Evolutionary conservation across 2,113 vertebrate species (phyloP).

Genomic region (Probosciger aterrimus): DNA sequence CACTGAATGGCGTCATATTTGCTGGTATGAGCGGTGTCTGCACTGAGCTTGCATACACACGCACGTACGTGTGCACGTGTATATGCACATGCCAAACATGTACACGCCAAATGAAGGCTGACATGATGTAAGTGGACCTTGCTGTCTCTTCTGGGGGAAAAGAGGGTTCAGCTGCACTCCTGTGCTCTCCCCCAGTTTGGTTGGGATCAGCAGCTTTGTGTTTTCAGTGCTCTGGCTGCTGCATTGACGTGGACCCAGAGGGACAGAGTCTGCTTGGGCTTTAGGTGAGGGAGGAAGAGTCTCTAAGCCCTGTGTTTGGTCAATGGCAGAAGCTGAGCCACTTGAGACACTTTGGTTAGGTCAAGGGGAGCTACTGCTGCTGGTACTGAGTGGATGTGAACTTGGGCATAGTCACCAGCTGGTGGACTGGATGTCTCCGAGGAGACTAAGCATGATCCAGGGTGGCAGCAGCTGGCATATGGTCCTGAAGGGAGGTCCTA

Average conservation of each 20-base stretch:
- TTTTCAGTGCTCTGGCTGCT: neutral
- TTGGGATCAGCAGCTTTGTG: neutral
- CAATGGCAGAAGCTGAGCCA: neutral
- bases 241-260: neutral
- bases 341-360: accelerated
- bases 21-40: neutral
- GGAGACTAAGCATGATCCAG: neutral
- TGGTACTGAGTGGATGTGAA: neutral
- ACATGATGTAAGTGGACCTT: neutral
- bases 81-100: neutral
- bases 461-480: neutral
- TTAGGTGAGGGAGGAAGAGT: neutral
- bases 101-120: accelerated
- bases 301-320: neutral
- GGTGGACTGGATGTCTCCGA: neutral
- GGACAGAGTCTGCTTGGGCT: neutral
- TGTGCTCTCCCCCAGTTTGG: neutral
- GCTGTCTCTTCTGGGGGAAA: neutral
- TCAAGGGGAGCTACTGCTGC: neutral
- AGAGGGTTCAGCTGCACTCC: neutral
- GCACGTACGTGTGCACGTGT: neutral
- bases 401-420: neutral
- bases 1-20: accelerated
- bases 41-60: no score
- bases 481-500: neutral